Percentiles rank a stretch among this genome's conserved stretches.
phyloP scores from a whole-genome alignment of 2,797 vertebrate species.

The Catamblyrhynchus diadema region DNA sequence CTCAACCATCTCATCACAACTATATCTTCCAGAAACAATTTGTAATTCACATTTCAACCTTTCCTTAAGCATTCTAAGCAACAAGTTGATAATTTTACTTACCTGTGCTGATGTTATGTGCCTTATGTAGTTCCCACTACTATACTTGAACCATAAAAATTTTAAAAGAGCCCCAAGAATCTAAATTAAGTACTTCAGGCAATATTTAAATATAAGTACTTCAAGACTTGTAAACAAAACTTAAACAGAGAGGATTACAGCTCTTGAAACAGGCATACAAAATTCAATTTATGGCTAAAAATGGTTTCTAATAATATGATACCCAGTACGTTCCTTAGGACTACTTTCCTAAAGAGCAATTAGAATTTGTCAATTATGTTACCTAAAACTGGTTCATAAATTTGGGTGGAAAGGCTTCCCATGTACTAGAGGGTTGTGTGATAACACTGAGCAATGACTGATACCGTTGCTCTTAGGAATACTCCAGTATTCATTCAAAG shows the following conservation, averaged over 20 bases:
- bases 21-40: neutral
- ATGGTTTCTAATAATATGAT: neutral
- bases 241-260: neutral
- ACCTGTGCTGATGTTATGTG: neutral
- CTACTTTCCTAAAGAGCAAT: neutral
- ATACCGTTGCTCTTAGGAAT: neutral
- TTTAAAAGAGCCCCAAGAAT: neutral
- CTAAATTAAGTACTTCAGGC: neutral
- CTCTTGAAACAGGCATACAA: neutral
- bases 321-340: neutral
- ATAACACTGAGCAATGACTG: neutral
- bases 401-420: neutral
- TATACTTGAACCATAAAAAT: neutral
- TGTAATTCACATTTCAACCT: neutral
- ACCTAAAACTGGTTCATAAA: neutral
- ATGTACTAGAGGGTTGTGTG: neutral
- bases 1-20: neutral
- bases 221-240: neutral
- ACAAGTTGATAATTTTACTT: neutral
- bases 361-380: neutral
- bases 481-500: neutral
- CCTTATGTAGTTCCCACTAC: neutral
- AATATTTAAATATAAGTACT: neutral
- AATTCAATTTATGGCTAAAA: neutral
- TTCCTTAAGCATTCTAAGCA: neutral